Base-by-base conservation (phyloP, 2,888 invertebrate species). In the Tenthredo mesomela region DNA sequence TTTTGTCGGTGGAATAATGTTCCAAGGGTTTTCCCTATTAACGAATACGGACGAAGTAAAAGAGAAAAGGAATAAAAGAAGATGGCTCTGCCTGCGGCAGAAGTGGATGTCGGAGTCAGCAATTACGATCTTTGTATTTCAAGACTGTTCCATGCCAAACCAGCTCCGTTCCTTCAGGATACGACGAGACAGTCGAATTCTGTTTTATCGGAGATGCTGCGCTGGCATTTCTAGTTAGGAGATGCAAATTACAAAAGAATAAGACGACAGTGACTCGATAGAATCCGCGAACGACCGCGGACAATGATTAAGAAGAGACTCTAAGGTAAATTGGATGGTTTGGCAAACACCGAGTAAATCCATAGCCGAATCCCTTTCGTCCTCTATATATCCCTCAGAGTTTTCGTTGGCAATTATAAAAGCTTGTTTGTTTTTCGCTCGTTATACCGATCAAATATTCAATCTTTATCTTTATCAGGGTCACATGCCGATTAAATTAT, bases 41-140 rank as follows among this genome's bases (percentile, higher is more conserved):
- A 54, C 61, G n/a, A 61, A 40, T n/a, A n/a, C 50, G 78, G 29
- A 61, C 80, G 58, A 29, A 58, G n/a, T 12, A 25, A 29, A 15
- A n/a, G 18, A 77, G 47, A 40, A 77, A 73, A 21, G 77, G 80
- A 61, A 80, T 15, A 7, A 61, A 80, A 80, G n/a, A 80, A 54
- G 37, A 61, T 9, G 40, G n/a, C 21, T 40, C 80, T 80, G 80
- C 58, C 71, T 75, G 54, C 77, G 29, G 82, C 84, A 83, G 58
- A 85, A 85, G 86, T 82, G 82, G 85, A 86, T 85, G 85, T 85
- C 85, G 58, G 84, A 73, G 85, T 86, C 84, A 86, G 85, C 87
- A 85, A 61, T 87, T 54, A 84, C 58, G 84, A 84, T 85, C 77
- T 78, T 86, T 78, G 65, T 83, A 85, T 71, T 84, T 85, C 58